Evolutionary conservation across 2,797 vertebrate species (phyloP), one percentile per base, ranked within the genome.

Genomic region (Peromyscus melanophrys): DNA sequence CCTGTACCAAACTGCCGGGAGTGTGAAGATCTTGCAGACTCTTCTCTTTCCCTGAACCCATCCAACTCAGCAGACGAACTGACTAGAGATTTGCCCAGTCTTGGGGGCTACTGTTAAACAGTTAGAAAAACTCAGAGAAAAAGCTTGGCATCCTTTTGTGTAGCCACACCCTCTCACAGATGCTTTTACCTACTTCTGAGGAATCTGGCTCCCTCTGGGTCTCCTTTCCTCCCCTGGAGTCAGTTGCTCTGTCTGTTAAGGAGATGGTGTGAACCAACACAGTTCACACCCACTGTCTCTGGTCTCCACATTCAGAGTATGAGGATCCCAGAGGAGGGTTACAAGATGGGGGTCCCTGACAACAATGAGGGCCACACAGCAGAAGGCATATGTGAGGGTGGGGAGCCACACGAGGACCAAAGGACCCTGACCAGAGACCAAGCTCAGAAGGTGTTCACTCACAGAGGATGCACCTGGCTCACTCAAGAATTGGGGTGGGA

Each of bases 401-500:
- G 2, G 3, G 40, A 25, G 40, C 1, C 2, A 46, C 21, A 71
- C 5, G 0, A 34, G 61, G 29, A 57, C 25, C 43, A 37, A 67
- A 21, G 10, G 57, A 61, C 69, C 34, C 14, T 0, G 11, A n/a
- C 21, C 43, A 10, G 59, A 31, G 0, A 0, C 21, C 0, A 3
- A 55, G 61, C n/a, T 0, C 49, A 7, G 46, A 69, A 67, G 37
- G 59, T 71, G 82, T 46, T n/a, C 0, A 0, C 76, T 27, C 1
- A 0, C 1, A 6, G 13, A 40, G 23, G 52, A 12, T 37, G 57
- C 31, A 29, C 27, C 75, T 34, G 37, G 37, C 65, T 69, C n/a
- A 16, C 23, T 13, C 0, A 6, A 46, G 27, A 71, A 73, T 1
- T 52, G 46, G 9, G 6, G 16, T n/a, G 25, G 12, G 11, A 87